Base-by-base conservation (phyloP, 64 coral and sea anemone genomes). In the Stichodactyla helianthus region DNA sequence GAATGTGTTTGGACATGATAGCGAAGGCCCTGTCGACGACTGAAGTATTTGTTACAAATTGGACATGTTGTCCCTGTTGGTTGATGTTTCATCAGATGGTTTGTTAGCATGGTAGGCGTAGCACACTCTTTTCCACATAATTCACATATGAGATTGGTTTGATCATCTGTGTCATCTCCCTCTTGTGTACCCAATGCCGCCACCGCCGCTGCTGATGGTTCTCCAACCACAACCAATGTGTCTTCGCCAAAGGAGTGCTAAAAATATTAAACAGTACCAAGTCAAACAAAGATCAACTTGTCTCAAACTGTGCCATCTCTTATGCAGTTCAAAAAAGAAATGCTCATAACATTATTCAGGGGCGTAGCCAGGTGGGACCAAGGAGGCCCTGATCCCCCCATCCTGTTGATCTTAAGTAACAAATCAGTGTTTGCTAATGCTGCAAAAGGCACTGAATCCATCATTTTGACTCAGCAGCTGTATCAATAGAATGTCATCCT, bases 51-150 rank as follows among this genome's bases (percentile, higher is more conserved):
- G 17, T 79, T 25, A 82, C 87, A 88, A 6, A 80, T 22, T 20
- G 76, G 44, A 54, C 87, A 88, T 53, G 56, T 82, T 11, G 54
- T 84, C 10, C 83, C 83, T 5, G 22, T 26, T 50, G 83, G 83
- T 62, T 84, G 83, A 19, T 84, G 83, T 18, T 44, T 58, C 83
- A 84, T 84, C 10, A 84, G 14, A 63, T 84, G 83, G 54, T 84
- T 63, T 8, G 83, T 84, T 2, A 84, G 83, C 53, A 35, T 59
- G 3, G 83, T 18, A 35, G 83, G n/a, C 0, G 54, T 84, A 11
- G 18, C 15, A 35, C 54, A 63, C n/a, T 84, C 83, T 23, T 58
- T 63, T 16, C 59, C 83, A 63, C 83, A 84, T 14, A 84, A 31
- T 18, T 55, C 12, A 63, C 83, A 84, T 7, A 84, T 84, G 83